phyloP scores from a whole-genome alignment of 2,888 invertebrate genomes.

The Sussaba pulchella region DNA sequence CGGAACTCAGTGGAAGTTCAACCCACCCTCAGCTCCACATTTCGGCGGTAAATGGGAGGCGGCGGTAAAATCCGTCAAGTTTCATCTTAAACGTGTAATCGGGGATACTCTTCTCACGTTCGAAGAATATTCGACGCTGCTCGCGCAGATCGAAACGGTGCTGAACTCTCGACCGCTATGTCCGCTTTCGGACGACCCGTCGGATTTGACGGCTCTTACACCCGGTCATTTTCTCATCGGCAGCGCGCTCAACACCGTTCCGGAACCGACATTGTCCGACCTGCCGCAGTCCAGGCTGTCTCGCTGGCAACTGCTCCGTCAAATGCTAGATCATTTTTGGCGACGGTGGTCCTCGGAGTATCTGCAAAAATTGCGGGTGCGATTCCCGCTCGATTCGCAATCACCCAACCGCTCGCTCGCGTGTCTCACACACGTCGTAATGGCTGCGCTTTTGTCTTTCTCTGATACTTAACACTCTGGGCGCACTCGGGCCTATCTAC shows the following conservation, averaged over 20 bases:
- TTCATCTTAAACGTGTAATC: slow-evolving; percentile 73
- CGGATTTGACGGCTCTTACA: slow-evolving; percentile 64
- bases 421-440: too few relatives aligned
- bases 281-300: background rate
- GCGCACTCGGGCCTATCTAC: too few relatives aligned
- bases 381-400: too few relatives aligned
- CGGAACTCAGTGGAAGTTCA: slow-evolving; percentile 75
- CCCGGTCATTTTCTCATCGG: slow-evolving; percentile 32
- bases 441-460: too few relatives aligned
- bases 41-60: slow-evolving; percentile 80
- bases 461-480: too few relatives aligned
- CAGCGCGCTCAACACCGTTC: slow-evolving; percentile 45
- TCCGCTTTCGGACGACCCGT: slow-evolving; percentile 63
- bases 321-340: slow-evolving; percentile 34
- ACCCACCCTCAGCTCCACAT: slow-evolving; percentile 76
- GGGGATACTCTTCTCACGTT: slow-evolving; percentile 71
- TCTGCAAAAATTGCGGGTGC: background rate
- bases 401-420: too few relatives aligned
- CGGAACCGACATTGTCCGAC: slow-evolving; percentile 26
- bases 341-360: slow-evolving; percentile 22
- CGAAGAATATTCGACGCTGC: slow-evolving; percentile 76
- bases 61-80: slow-evolving; percentile 77
- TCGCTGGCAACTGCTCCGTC: slow-evolving; percentile 26
- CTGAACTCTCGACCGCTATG: slow-evolving; percentile 76
- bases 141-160: slow-evolving; percentile 76